Evolutionary conservation across 2,113 vertebrate genomes (phyloP).

Genomic region (mouse (Mus musculus)): DNA sequence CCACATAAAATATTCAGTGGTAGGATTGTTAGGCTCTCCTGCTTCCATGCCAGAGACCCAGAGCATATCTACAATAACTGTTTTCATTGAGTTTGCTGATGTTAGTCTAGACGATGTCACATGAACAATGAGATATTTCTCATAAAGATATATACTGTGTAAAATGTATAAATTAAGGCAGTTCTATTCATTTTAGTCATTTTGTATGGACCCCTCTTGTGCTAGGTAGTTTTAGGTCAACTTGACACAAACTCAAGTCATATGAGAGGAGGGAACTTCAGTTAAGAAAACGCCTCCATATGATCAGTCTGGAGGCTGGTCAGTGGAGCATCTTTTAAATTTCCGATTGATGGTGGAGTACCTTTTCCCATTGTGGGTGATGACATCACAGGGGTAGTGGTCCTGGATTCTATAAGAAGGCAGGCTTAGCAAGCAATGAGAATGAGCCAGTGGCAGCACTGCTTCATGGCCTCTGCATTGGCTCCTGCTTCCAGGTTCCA

Average conservation of each 20-base stretch:
- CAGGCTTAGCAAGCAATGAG: not conserved
- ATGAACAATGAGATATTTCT: slow-evolving; percentile 1
- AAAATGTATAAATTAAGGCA: slow-evolving; percentile 15
- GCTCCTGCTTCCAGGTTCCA: not conserved
- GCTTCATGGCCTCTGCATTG: not conserved
- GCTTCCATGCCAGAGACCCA: not conserved
- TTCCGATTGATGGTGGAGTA: not conserved
- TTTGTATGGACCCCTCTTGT: not conserved
- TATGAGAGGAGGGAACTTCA: not conserved
- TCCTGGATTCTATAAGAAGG: not conserved
- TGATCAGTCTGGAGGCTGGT: not conserved
- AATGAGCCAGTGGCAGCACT: not conserved
- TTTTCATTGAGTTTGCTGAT: not conserved
- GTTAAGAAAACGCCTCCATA: not conserved
- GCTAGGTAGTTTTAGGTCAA: not conserved
- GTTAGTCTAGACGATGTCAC: not conserved
- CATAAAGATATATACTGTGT: not conserved
- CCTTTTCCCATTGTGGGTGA: not conserved
- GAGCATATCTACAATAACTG: not conserved
- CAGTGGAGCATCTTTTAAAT: not conserved
- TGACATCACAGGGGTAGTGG: not conserved
- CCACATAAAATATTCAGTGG: not conserved
- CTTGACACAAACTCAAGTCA: not conserved
- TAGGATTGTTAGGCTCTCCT: not conserved
- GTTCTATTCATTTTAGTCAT: slow-evolving; percentile 15